Percentiles rank a stretch among this genome's conserved stretches.
Evolutionary conservation across 1,140 invertebrate species (phyloP).

Genomic region (Phymastichus coffea): DNA sequence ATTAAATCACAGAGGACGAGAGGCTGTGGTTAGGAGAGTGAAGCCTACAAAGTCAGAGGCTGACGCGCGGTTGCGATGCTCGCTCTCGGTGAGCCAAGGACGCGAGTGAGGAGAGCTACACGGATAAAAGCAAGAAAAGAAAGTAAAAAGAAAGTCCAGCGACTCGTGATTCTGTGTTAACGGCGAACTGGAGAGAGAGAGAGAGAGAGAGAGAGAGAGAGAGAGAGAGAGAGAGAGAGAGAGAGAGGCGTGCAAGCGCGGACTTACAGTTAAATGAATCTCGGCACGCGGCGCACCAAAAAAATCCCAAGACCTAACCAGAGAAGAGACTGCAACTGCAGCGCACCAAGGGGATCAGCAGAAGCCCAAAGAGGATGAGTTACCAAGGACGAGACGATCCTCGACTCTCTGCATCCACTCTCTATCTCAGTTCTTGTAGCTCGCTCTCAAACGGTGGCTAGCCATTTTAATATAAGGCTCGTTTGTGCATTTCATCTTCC

Average conservation of each 20-base stretch:
- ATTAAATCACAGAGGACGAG: constrained; percentile 24
- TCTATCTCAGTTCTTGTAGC: neutral
- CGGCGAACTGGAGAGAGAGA: neutral
- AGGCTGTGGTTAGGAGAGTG: neutral
- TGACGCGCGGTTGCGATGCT: too few species aligned
- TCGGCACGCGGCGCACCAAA: constrained; percentile 19
- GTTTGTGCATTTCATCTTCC: too few species aligned
- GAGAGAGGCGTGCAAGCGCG: constrained; percentile 8
- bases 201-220: too few species aligned
- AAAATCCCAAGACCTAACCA: constrained; percentile 19
- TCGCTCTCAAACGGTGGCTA: neutral
- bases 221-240: too few species aligned
- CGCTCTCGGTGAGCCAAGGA: constrained; percentile 23
- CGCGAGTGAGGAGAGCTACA: constrained; percentile 5
- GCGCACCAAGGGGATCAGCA: too few species aligned
- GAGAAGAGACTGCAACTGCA: too few species aligned
- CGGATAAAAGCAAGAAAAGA: neutral
- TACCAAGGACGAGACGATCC: neutral
- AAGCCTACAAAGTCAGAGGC: constrained; percentile 27
- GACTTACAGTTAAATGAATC: constrained; percentile 24
- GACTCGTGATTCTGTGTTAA: neutral
- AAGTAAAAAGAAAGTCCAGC: neutral
- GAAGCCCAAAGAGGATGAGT: too few species aligned
- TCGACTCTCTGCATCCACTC: neutral
- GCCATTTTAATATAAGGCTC: neutral